These are phyloP conservation scores for Cataglyphis hispanica DNA, from an alignment of 1,140 invertebrate species.

Conservation along the genomic window DNA sequence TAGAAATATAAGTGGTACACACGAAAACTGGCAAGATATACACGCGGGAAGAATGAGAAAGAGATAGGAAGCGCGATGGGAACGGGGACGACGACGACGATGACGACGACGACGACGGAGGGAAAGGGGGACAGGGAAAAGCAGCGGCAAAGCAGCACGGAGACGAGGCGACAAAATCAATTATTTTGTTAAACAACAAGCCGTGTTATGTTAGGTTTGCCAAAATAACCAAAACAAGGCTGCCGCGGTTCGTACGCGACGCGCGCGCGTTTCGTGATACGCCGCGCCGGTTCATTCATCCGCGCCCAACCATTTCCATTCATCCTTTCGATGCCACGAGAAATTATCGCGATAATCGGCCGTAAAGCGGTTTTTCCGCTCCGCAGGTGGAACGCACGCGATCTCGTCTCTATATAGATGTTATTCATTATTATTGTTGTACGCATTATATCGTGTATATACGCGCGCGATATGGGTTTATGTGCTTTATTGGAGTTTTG, in stretches of 20 bases:
- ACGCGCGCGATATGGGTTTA: not conserved
- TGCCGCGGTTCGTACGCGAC: constrained; percentile 52
- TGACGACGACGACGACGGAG: constrained; percentile 26
- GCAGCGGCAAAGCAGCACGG: constrained; percentile 19
- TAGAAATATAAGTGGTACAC: constrained; percentile 17
- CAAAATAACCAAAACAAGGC: constrained; percentile 85
- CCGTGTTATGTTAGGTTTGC: constrained; percentile 84
- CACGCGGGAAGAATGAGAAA: constrained; percentile 28
- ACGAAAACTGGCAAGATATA: constrained; percentile 10
- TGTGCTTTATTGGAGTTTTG: too few relatives aligned
- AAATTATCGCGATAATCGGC: constrained; percentile 58
- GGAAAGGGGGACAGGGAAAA: constrained; percentile 10
- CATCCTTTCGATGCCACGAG: constrained; percentile 67
- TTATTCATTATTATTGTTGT: constrained; percentile 10
- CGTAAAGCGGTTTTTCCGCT: constrained; percentile 47
- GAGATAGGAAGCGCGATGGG: constrained; percentile 30
- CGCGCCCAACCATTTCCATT: constrained; percentile 57
- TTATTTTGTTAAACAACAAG: constrained; percentile 85
- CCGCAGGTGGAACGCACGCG: not conserved
- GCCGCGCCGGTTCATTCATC: constrained; percentile 72
- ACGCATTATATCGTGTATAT: not conserved
- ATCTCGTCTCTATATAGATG: not conserved
- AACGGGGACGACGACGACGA: constrained; percentile 19
- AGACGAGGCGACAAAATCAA: constrained; percentile 81
- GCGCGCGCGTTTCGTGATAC: constrained; percentile 59